Conservation (phyloP, 2,888 invertebrate species). For the Cremastinae sp. region DNA sequence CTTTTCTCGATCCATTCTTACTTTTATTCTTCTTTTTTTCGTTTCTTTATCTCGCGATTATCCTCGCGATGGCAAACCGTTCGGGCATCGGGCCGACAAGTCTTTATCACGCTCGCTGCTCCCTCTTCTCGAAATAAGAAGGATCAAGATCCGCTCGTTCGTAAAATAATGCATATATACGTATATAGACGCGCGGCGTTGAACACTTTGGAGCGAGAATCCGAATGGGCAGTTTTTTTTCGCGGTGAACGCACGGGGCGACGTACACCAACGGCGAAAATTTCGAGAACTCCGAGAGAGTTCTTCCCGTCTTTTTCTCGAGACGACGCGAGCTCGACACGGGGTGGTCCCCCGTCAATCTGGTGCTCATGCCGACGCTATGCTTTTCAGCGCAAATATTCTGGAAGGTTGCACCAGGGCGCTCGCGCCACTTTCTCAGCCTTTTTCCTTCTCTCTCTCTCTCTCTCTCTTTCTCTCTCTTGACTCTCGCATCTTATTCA, state of each 20-base stretch:
- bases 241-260: constrained; percentile 30
- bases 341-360: constrained; percentile 79
- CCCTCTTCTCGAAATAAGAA: constrained; percentile 58
- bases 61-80: constrained; percentile 24
- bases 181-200: constrained; percentile 16
- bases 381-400: constrained; percentile 78
- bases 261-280: constrained; percentile 27
- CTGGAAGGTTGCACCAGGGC: constrained; percentile 71
- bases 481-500: neutral
- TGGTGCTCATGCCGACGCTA: constrained; percentile 66
- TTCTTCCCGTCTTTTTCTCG: constrained; percentile 30
- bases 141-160: constrained; percentile 56
- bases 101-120: constrained; percentile 61
- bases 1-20: constrained; percentile 59
- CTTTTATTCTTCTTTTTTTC: constrained; percentile 55
- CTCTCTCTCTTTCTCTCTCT: constrained; percentile 13
- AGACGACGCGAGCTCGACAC: constrained; percentile 56
- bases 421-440: constrained; percentile 22
- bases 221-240: constrained; percentile 52
- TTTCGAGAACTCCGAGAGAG: constrained; percentile 34
- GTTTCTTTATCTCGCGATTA: constrained; percentile 50
- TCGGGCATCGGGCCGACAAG: constrained; percentile 53
- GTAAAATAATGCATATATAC: constrained; percentile 36
- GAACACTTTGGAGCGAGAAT: constrained; percentile 43
- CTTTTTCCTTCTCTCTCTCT: constrained; percentile 2